A percentile compares a stretch with the other conserved stretches of the same genome.
These are phyloP conservation scores for Cotesia chilonis DNA, from an alignment of 1,140 invertebrate genomes.

Conservation along the genomic window DNA sequence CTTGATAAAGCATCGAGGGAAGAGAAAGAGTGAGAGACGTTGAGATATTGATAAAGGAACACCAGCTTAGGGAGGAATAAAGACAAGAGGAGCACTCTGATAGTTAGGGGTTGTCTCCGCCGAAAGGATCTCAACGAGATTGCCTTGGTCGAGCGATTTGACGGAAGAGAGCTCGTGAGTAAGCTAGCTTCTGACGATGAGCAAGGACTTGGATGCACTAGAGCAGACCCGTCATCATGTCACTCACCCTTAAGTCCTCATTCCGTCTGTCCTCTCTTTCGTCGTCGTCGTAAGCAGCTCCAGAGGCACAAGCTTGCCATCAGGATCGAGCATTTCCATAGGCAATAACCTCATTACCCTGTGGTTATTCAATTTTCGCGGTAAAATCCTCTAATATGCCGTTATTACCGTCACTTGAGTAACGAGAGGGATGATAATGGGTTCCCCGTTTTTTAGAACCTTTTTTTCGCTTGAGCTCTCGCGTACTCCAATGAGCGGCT, in stretches of 20 bases:
- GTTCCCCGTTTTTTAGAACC: constrained; percentile 14
- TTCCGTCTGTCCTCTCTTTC: constrained; percentile 54
- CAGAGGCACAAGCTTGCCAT: constrained; percentile 24
- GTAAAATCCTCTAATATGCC: constrained; percentile 64
- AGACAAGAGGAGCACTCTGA: constrained; percentile 30
- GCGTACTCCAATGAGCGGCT: background rate
- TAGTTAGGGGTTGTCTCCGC: constrained; percentile 35
- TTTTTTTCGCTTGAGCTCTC: background rate
- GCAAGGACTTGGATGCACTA: constrained; percentile 31
- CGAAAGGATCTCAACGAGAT: constrained; percentile 46
- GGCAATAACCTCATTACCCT: constrained; percentile 58
- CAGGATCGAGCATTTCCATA: constrained; percentile 50
- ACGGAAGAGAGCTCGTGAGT: constrained; percentile 46
- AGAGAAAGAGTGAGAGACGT: constrained; percentile 24
- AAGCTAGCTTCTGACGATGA: constrained; percentile 40
- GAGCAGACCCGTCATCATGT: constrained; percentile 52
- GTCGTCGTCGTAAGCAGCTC: background rate
- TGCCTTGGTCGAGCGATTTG: constrained; percentile 50
- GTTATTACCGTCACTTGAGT: constrained; percentile 52
- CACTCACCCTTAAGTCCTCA: constrained; percentile 59
- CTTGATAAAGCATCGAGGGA: background rate
- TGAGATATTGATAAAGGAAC: constrained; percentile 25
- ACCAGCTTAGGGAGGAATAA: constrained; percentile 16
- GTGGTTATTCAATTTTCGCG: constrained; percentile 62
- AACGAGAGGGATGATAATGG: constrained; percentile 27